phyloP scores from a whole-genome alignment of 2,113 vertebrate genomes.

The Rutilus rutilus region DNA sequence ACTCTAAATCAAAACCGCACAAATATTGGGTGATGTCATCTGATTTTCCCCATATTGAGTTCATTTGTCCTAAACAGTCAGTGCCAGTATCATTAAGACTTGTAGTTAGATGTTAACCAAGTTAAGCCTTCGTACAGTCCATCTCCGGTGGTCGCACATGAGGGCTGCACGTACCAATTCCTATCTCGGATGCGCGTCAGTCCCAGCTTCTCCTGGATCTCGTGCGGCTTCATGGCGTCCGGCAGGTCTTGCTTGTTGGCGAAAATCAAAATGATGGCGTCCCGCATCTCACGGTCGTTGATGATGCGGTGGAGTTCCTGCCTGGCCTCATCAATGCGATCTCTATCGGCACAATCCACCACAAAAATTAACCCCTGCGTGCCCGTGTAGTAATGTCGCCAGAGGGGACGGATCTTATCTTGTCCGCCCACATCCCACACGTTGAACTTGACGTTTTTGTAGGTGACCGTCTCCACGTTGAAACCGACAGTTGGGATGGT shows the following conservation, averaged over 20 bases:
- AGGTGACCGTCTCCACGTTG: slow-evolving; percentile 99
- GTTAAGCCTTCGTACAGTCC: slow-evolving; percentile 99
- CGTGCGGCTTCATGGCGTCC: slow-evolving; percentile 99
- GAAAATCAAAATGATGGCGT: slow-evolving; percentile 99
- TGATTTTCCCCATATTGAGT: slow-evolving; percentile 81
- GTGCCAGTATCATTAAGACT: slow-evolving; percentile 90
- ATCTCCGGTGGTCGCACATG: slow-evolving; percentile 96
- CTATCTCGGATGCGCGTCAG: slow-evolving; percentile 99
- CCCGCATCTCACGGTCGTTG: slow-evolving; percentile 98
- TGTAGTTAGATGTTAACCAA: slow-evolving; percentile 99
- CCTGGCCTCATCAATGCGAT: slow-evolving; percentile 97
- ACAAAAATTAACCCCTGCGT: slow-evolving; percentile 99
- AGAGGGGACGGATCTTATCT: slow-evolving; percentile 98
- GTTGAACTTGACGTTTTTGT: slow-evolving; percentile 99
- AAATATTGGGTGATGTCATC: slow-evolving; percentile 75
- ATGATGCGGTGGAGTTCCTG: slow-evolving; percentile 99
- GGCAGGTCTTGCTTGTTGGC: slow-evolving; percentile 99
- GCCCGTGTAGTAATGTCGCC: slow-evolving; percentile 99
- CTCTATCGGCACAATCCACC: slow-evolving; percentile 98
- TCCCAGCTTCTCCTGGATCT: slow-evolving; percentile 99
- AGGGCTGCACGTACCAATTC: slow-evolving; percentile 99
- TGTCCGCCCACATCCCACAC: slow-evolving; percentile 99
- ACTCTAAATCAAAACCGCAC: slow-evolving; percentile 76
- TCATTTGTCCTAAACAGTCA: slow-evolving; percentile 79
- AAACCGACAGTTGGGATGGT: slow-evolving; percentile 98